A percentile compares a stretch with the other conserved stretches of the same genome.
These are phyloP conservation scores for Halichoerus grypus DNA, from an alignment of 2,113 vertebrate genomes.

Conservation along the genomic window DNA sequence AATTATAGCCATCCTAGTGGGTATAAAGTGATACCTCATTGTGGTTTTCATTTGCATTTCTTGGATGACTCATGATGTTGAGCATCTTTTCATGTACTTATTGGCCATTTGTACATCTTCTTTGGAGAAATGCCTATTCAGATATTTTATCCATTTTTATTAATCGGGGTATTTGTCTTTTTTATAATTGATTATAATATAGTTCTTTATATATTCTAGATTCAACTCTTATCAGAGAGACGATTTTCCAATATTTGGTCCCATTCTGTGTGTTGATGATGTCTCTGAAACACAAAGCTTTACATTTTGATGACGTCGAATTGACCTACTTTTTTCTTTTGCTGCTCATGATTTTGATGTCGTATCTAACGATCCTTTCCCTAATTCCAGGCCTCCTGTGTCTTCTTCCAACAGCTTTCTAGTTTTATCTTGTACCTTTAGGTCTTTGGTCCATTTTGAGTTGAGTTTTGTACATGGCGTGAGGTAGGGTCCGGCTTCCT, in stretches of 20 bases:
- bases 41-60: neutral
- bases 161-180: neutral
- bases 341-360: neutral
- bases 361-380: neutral
- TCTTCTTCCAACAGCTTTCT: neutral
- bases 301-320: neutral
- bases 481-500: rapidly evolving
- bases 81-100: neutral
- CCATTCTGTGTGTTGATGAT: neutral
- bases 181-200: neutral
- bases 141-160: neutral
- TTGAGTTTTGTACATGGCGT: neutral
- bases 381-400: neutral
- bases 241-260: neutral
- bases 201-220: neutral
- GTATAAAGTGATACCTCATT: rapidly evolving
- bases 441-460: neutral
- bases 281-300: neutral
- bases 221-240: neutral
- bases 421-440: neutral
- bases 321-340: neutral
- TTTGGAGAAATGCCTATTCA: neutral
- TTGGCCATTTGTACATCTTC: neutral
- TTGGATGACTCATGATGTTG: no score
- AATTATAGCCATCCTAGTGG: neutral